Evolutionary conservation across 2,888 invertebrate species (phyloP), one percentile per base, ranked within the genome.

Genomic region (Azorinus chamasolen): DNA sequence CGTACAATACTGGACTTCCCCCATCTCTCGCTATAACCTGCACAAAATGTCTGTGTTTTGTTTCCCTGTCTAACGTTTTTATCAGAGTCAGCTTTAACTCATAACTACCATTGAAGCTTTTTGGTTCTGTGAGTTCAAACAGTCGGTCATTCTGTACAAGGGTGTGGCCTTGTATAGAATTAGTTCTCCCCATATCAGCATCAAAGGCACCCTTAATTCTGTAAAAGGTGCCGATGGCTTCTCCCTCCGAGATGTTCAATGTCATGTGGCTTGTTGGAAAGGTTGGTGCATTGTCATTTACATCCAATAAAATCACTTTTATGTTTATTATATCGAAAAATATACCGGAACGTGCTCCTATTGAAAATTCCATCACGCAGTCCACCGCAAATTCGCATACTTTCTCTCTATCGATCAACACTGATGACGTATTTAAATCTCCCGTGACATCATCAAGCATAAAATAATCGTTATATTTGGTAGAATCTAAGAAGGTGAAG

Each of bases 21-120:
- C 89, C 89, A 69, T 91, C 91, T 22, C 74, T 74, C 10, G 88
- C 89, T 16, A 84, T 75, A 16, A 91, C 74, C 45, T 72, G 76
- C n/a, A 89, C 41, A 24, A 64, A 70, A 61, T 87, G 89, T 41
- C 73, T 82, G 22, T 86, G 85, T 10, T 75, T 69, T 0, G 27
- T 58, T 68, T 91, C 91, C 10, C 91, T 76, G 62, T 91, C 89
- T 45, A 91, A 64, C 20, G 46, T 48, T 5, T 78, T 57, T 14
- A 76, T 83, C 25, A 90, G 76, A 16, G 83, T 74, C 16, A 91
- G 45, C 18, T 72, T 73, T 10, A 85, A 46, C 41, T 54, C 57
- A 51, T 72, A 82, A 10, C 64, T 55, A 43, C 71, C 65, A 37
- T 75, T 61, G n/a, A n/a, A 16, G n/a, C 71, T 66, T 46, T 72